phyloP scores from a whole-genome alignment of 30 jellyfish, hydroid and myxozoan genomes.

The Clytia hemisphaerica region DNA sequence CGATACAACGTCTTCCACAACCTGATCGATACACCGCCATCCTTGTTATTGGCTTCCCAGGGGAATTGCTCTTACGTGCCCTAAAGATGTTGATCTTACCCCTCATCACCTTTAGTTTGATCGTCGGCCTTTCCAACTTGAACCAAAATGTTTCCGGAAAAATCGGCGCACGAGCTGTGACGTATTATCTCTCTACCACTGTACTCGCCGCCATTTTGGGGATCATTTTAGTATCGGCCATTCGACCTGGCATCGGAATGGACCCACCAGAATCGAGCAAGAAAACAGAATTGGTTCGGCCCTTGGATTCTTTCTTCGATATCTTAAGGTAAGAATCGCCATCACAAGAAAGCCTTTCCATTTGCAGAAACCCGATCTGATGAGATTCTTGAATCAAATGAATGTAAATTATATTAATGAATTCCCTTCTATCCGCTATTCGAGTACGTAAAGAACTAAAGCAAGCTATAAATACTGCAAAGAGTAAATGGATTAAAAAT shows the following conservation, averaged over 20 bases:
- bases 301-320: constrained; percentile 82
- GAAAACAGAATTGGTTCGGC: constrained; percentile 61
- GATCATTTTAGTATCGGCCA: constrained; percentile 71
- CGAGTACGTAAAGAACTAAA: too few relatives aligned
- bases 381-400: neutral
- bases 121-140: constrained; percentile 72
- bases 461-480: too few relatives aligned
- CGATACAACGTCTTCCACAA: constrained; percentile 55
- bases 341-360: neutral
- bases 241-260: constrained; percentile 78
- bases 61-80: constrained; percentile 71
- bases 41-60: constrained; percentile 80
- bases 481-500: too few relatives aligned
- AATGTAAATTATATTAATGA: neutral
- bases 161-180: constrained; percentile 76
- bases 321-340: constrained; percentile 46
- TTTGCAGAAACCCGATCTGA: neutral
- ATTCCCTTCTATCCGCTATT: neutral
- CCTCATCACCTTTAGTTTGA: constrained; percentile 69
- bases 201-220: constrained; percentile 81
- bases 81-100: constrained; percentile 75
- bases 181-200: constrained; percentile 71
- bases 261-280: constrained; percentile 32
- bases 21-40: constrained; percentile 72
- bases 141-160: constrained; percentile 77